These are phyloP conservation scores for Dinocampus coccinellae DNA, from an alignment of 2,888 invertebrate genomes.

Conservation along the genomic window DNA sequence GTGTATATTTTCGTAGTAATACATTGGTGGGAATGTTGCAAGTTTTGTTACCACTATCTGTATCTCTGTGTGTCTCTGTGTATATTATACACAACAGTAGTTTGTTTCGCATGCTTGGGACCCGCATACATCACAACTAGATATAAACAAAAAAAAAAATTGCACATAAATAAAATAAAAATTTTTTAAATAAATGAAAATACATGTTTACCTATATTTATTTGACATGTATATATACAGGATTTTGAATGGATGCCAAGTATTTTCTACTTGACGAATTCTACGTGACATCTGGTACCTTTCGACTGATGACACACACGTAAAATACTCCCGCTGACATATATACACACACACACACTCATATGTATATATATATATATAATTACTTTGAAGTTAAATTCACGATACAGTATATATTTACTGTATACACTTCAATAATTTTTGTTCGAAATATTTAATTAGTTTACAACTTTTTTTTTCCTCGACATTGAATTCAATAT, in stretches of 20 bases:
- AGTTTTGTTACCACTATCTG: neutral
- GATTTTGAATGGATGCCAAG: neutral
- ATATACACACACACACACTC: no score
- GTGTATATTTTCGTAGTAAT: neutral
- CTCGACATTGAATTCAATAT: neutral
- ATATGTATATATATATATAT: no score
- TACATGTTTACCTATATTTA: neutral
- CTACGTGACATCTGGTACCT: neutral
- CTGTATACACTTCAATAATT: neutral
- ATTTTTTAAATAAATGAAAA: neutral
- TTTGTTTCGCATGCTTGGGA: neutral
- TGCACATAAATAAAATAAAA: neutral
- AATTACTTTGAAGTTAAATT: neutral
- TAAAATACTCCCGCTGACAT: no score
- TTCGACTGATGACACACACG: neutral
- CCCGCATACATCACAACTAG: neutral
- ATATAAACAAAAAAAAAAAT: neutral
- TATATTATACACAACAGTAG: neutral
- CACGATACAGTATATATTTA: neutral
- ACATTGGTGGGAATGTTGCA: neutral
- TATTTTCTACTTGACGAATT: neutral
- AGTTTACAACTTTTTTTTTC: neutral
- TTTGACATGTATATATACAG: neutral
- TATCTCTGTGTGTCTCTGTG: no score
- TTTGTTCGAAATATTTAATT: neutral